Evolutionary conservation across 2,888 invertebrate species (phyloP).

Genomic region (Arge pagana): DNA sequence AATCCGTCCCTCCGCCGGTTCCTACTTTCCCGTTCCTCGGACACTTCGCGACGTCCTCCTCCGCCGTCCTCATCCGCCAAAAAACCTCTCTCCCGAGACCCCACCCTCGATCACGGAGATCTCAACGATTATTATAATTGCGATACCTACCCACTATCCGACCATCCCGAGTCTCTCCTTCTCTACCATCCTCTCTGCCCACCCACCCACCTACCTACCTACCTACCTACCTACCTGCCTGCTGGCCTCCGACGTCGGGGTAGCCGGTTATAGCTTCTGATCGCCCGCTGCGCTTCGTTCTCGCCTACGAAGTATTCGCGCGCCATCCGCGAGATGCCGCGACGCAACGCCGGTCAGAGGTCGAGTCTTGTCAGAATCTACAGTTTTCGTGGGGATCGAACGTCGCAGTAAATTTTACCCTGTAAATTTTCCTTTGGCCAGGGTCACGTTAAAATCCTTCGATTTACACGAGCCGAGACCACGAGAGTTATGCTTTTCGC

Average conservation of each 20-base stretch:
- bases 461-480: constrained; percentile 8
- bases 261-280: neutral
- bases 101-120: constrained; percentile 13
- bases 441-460: constrained; percentile 12
- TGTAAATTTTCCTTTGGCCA: constrained; percentile 1
- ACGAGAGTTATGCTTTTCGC: constrained; percentile 6
- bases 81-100: constrained; percentile 1
- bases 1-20: constrained; percentile 25
- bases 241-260: no score
- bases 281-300: constrained; percentile 11
- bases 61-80: constrained; percentile 21
- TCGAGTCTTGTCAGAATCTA: constrained; percentile 13
- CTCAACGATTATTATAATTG: constrained; percentile 21
- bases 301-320: constrained; percentile 6
- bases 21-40: constrained; percentile 17
- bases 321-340: constrained; percentile 4
- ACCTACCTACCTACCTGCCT: no score
- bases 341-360: constrained; percentile 5
- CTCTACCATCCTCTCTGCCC: no score
- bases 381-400: constrained; percentile 15
- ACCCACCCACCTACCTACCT: no score
- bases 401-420: constrained; percentile 10
- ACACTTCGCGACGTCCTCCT: constrained; percentile 26
- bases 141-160: constrained; percentile 13
- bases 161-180: no score